A percentile compares a stretch with the other conserved stretches of the same genome.
Conservation (phyloP, 2,797 vertebrate genomes). For the Hipposideros larvatus region DNA sequence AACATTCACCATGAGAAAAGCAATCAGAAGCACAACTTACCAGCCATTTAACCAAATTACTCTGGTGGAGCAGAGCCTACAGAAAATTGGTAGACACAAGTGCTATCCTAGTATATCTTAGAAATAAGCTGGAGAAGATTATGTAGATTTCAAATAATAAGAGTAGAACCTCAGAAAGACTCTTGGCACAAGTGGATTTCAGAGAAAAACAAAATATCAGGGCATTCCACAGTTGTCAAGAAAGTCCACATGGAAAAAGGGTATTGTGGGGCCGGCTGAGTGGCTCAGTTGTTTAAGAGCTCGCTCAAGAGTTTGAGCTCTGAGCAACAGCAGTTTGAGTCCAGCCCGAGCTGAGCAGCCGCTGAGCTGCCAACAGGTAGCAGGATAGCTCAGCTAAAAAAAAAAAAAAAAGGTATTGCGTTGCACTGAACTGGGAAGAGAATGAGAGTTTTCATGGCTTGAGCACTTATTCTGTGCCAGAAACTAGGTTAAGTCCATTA, state of each 20-base stretch:
- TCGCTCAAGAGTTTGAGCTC: no score
- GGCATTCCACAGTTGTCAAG: neutral
- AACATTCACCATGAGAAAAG: neutral
- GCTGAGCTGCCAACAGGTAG: no score
- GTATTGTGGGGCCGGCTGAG: neutral
- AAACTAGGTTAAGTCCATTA: neutral
- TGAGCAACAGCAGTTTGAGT: no score
- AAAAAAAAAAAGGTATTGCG: neutral
- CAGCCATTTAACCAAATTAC: neutral
- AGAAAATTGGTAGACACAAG: neutral
- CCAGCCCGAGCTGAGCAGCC: no score
- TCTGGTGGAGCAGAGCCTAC: neutral
- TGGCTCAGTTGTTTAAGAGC: no score
- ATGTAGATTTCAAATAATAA: constrained; percentile 1
- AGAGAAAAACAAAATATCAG: neutral
- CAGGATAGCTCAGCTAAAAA: no score
- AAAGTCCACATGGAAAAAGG: neutral
- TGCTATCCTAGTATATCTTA: neutral
- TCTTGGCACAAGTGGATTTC: neutral
- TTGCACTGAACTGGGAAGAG: neutral
- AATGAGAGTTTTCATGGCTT: neutral
- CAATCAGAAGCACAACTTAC: neutral
- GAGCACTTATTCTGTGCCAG: neutral
- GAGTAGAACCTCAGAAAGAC: neutral
- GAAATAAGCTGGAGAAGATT: neutral